These are phyloP conservation scores for Fulmarus glacialis DNA, from an alignment of 2,113 vertebrate species.

Conservation along the genomic window DNA sequence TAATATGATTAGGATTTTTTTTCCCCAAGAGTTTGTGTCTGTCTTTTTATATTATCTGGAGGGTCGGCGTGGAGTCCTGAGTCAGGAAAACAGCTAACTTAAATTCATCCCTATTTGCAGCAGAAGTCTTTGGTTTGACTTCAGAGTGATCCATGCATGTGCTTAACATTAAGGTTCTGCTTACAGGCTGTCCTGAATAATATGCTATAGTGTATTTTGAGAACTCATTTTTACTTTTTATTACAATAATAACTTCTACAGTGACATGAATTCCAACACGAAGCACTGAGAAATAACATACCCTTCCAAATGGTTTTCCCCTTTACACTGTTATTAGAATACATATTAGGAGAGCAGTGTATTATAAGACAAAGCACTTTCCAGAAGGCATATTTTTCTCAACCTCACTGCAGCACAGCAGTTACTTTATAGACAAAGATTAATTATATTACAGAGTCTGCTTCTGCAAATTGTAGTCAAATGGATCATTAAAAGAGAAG, in stretches of 20 bases:
- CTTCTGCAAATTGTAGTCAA: not conserved
- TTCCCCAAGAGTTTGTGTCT: not conserved
- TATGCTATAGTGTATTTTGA: slow-evolving; percentile 46
- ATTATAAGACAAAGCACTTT: slow-evolving; percentile 25
- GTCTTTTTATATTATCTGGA: not conserved
- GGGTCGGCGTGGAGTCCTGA: not conserved
- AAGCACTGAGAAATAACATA: slow-evolving; percentile 26
- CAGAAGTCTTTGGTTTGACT: slow-evolving; percentile 25
- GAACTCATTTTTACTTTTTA: slow-evolving; percentile 63
- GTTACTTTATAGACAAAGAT: not conserved
- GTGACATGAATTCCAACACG: slow-evolving; percentile 46
- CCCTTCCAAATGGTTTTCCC: slow-evolving; percentile 60
- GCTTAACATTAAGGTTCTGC: slow-evolving; percentile 53
- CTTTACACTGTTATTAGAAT: slow-evolving; percentile 11
- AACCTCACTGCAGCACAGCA: not conserved
- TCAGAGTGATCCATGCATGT: slow-evolving; percentile 34
- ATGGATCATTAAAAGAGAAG: not conserved
- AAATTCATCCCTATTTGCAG: not conserved
- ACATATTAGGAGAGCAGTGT: not conserved
- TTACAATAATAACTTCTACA: slow-evolving; percentile 69
- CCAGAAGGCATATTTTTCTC: slow-evolving; percentile 18
- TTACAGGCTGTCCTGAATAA: slow-evolving; percentile 53
- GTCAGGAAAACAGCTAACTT: slow-evolving; percentile 43
- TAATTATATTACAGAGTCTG: not conserved
- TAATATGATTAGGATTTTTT: slow-evolving; percentile 31